A percentile compares a stretch with the other conserved stretches of the same genome.
These are phyloP conservation scores for Papilio protenor DNA, from an alignment of 2,888 invertebrate genomes.

Conservation along the genomic window DNA sequence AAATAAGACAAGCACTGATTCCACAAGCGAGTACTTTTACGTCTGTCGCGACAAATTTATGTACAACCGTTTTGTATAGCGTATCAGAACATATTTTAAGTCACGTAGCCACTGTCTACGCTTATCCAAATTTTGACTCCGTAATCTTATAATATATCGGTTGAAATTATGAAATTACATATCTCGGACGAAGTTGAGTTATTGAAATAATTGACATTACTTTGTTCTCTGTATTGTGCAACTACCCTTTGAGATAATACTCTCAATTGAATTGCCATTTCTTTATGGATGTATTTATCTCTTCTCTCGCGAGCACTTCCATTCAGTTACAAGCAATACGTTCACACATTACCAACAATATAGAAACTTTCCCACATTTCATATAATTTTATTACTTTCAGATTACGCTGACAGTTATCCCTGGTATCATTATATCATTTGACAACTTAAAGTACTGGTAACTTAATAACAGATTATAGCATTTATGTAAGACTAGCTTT, in stretches of 20 bases:
- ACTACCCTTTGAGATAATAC: no score
- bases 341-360: constrained; percentile 1
- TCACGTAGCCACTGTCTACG: not conserved
- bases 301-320: no score
- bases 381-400: constrained; percentile 22
- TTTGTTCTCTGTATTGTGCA: not conserved
- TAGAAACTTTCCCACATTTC: constrained; percentile 7
- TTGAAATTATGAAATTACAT: not conserved
- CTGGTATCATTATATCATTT: not conserved
- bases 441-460: not conserved
- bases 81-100: constrained; percentile 39
- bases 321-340: not conserved
- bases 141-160: not conserved
- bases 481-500: no score
- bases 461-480: constrained; percentile 10
- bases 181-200: not conserved
- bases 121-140: not conserved
- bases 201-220: not conserved
- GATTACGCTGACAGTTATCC: constrained; percentile 11
- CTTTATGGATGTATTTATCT: no score
- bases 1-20: constrained; percentile 65
- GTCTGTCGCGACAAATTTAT: constrained; percentile 69
- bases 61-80: constrained; percentile 46
- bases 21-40: constrained; percentile 65
- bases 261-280: no score